Evolutionary conservation across 2,888 invertebrate genomes (phyloP).

Genomic region (Drosophila kokeensis): DNA sequence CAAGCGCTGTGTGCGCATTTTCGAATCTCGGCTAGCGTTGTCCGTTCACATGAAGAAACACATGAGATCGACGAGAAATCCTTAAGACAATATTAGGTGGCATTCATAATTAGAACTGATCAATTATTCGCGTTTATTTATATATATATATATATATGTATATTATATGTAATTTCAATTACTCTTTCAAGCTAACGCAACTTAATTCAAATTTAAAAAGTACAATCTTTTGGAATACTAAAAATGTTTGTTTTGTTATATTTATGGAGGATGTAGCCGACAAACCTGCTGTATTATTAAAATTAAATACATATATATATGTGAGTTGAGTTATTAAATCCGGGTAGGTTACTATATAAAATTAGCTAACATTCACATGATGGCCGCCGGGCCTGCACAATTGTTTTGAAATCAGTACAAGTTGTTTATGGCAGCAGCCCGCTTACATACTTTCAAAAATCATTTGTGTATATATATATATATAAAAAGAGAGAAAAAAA

Average conservation of each 20-base stretch:
- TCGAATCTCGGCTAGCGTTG: constrained; percentile 59
- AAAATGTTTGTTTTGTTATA: constrained; percentile 38
- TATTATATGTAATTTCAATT: constrained; percentile 61
- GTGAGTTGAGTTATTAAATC: constrained; percentile 30
- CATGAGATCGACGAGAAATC: not conserved
- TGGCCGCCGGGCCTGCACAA: constrained; percentile 49
- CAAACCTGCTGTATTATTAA: constrained; percentile 49
- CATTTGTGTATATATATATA: constrained; percentile 38
- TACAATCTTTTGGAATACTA: constrained; percentile 57
- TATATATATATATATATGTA: constrained; percentile 38
- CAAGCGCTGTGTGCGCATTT: constrained; percentile 71
- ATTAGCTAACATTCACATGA: constrained; percentile 77
- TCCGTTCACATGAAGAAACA: constrained; percentile 70
- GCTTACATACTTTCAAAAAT: constrained; percentile 58
- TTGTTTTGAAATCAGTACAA: constrained; percentile 57
- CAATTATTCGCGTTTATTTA: constrained; percentile 67
- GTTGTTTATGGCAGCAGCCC: constrained; percentile 47
- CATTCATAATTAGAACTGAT: constrained; percentile 43
- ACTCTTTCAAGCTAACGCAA: constrained; percentile 73
- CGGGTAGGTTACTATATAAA: constrained; percentile 70
- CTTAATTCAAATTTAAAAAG: constrained; percentile 60
- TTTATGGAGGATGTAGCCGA: constrained; percentile 50
- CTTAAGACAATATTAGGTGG: not conserved
- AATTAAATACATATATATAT: constrained; percentile 50
- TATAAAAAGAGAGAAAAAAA: constrained; percentile 42